Conservation (phyloP, 1,140 invertebrate species). For the Tyrophagus putrescentiae region DNA sequence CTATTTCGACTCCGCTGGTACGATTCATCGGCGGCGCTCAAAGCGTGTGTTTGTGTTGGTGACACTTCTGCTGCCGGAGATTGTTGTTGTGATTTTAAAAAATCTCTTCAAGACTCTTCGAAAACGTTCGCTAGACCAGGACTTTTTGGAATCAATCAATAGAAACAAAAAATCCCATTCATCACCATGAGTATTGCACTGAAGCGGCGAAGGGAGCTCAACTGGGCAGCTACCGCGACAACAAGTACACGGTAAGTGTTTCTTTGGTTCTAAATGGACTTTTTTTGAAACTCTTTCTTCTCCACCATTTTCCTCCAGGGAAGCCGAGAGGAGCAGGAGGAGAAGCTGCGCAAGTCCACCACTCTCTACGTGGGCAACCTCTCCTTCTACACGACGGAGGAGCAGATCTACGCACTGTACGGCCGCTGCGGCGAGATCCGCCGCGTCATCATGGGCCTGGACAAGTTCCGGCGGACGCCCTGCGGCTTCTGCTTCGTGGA, state of each 20-base stretch:
- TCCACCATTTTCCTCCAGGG: slow-evolving; percentile 6
- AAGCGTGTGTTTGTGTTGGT: too few species aligned
- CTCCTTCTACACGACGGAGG: slow-evolving; percentile 96
- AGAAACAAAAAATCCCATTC: background rate
- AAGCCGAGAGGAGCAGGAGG: slow-evolving; percentile 13
- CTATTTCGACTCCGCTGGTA: slow-evolving; percentile 2
- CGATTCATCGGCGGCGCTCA: too few species aligned
- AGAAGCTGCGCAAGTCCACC: background rate
- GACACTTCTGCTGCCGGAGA: too few species aligned
- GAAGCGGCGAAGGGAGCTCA: background rate
- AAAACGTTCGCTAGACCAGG: too few species aligned
- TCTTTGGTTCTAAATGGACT: background rate
- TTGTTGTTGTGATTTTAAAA: too few species aligned
- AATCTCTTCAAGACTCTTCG: too few species aligned
- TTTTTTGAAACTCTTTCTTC: background rate
- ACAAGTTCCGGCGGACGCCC: slow-evolving; percentile 94
- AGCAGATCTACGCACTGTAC: slow-evolving; percentile 97
- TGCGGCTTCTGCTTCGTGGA: slow-evolving; percentile 99
- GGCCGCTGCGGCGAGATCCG: slow-evolving; percentile 88
- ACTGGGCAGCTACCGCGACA: slow-evolving; percentile 10
- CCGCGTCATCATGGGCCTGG: slow-evolving; percentile 91
- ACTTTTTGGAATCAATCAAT: too few species aligned
- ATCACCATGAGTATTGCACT: slow-evolving; percentile 6
- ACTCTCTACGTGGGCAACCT: slow-evolving; percentile 87
- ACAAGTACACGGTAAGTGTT: background rate